These are phyloP conservation scores for Siphlonurus alternatus DNA, from an alignment of 2,888 invertebrate genomes.

Conservation along the genomic window DNA sequence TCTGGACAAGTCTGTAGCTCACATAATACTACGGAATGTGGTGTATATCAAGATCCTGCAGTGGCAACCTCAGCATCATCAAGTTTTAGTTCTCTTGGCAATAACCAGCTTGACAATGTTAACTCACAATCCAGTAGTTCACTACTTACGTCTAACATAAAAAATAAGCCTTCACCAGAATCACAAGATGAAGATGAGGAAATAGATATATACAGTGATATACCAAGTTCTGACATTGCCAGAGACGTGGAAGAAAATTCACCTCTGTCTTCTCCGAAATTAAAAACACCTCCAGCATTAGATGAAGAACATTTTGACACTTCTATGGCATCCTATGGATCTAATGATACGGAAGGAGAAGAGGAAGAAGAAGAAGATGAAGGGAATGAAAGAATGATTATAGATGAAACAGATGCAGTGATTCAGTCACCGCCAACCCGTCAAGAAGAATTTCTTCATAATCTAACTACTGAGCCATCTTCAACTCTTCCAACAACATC, in stretches of 20 bases:
- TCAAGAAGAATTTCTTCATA: too few species aligned
- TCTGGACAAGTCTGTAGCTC: background rate
- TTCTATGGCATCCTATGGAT: background rate
- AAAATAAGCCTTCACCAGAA: background rate
- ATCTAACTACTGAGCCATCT: too few species aligned
- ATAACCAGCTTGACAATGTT: background rate
- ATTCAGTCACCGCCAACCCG: background rate
- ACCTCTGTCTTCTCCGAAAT: background rate
- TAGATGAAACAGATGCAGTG: background rate
- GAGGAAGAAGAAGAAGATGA: background rate
- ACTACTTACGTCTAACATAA: background rate
- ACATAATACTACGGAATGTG: background rate
- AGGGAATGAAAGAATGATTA: background rate
- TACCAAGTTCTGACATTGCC: background rate
- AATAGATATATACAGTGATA: background rate
- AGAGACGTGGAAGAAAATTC: background rate
- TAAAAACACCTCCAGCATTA: background rate
- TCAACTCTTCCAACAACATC: background rate
- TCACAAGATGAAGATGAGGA: background rate
- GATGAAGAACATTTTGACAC: background rate
- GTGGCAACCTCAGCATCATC: background rate
- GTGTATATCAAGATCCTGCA: background rate
- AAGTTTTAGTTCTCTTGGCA: background rate
- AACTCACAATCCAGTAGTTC: background rate
- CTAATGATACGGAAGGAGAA: constrained; percentile 25